A percentile compares a stretch with the other conserved stretches of the same genome.
Conservation (phyloP, 2,113 vertebrate genomes). For the Azemiops feae region DNA sequence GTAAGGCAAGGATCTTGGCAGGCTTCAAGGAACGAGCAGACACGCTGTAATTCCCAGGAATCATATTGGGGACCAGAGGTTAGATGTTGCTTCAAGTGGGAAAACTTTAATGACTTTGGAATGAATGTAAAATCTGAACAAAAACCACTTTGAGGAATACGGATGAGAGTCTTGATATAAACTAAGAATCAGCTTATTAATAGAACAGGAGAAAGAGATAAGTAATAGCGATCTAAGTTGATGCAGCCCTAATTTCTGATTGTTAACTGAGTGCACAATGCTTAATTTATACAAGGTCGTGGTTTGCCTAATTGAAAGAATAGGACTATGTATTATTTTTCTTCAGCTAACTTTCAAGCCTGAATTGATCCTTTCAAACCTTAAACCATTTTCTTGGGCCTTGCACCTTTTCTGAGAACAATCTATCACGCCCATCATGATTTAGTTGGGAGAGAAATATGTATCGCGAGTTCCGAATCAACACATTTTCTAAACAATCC, state of each 20-base stretch:
- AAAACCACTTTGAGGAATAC: background rate
- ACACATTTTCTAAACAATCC: background rate
- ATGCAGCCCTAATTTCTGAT: background rate
- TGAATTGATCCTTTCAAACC: accelerated
- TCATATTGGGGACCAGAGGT: background rate
- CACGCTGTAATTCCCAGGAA: background rate
- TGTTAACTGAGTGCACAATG: background rate
- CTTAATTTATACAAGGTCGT: background rate
- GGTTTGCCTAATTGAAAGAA: background rate
- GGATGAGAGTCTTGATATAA: background rate
- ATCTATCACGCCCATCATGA: background rate
- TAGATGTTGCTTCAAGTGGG: background rate
- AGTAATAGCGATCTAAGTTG: background rate
- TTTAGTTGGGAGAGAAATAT: background rate
- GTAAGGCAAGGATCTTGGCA: background rate
- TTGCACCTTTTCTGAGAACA: background rate
- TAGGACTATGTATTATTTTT: background rate
- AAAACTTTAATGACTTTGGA: background rate
- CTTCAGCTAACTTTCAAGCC: background rate
- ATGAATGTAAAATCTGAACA: background rate
- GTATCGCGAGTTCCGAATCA: constrained; percentile 10
- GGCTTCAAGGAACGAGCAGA: background rate
- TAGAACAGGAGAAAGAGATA: background rate
- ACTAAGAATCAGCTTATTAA: background rate
- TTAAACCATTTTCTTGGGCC: accelerated